A percentile compares a stretch with the other conserved stretches of the same genome.
Conservation (phyloP, 2,888 invertebrate species). For the Reticulitermes lucifugus region DNA sequence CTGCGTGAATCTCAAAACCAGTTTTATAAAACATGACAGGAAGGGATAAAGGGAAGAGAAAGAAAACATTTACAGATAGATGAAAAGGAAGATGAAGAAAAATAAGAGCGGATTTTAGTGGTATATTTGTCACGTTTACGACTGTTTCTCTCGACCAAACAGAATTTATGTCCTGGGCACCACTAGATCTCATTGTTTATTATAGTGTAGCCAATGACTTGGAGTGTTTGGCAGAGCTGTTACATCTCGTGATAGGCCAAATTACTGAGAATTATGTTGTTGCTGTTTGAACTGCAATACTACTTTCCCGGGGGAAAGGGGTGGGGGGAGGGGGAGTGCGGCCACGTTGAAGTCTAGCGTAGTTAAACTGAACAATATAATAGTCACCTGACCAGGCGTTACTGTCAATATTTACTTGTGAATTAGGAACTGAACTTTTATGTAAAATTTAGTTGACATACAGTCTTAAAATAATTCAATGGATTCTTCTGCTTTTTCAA, state of each 20-base stretch:
- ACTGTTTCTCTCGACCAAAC: not conserved
- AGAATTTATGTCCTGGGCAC: not conserved
- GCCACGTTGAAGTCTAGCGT: not conserved
- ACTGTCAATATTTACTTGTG: no score
- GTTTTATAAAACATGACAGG: not conserved
- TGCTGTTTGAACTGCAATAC: slow-evolving; percentile 1
- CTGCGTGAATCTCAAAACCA: not conserved
- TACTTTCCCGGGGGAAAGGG: not conserved
- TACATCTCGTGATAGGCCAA: slow-evolving; percentile 41
- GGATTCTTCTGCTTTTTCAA: no score
- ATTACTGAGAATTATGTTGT: slow-evolving; percentile 43
- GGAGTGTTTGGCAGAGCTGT: slow-evolving; percentile 39
- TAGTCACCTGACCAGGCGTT: not conserved
- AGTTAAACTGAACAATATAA: not conserved
- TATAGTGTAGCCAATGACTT: slow-evolving; percentile 2
- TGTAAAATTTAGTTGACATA: no score
- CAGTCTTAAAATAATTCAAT: no score
- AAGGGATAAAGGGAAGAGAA: not conserved
- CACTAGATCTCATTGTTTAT: not conserved
- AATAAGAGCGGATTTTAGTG: not conserved
- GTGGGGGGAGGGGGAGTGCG: not conserved
- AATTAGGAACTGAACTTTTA: no score
- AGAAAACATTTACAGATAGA: not conserved
- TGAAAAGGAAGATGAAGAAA: not conserved
- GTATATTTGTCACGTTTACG: slow-evolving; percentile 19